phyloP scores from a whole-genome alignment of 2,113 vertebrate genomes.

The Panthera leo region DNA sequence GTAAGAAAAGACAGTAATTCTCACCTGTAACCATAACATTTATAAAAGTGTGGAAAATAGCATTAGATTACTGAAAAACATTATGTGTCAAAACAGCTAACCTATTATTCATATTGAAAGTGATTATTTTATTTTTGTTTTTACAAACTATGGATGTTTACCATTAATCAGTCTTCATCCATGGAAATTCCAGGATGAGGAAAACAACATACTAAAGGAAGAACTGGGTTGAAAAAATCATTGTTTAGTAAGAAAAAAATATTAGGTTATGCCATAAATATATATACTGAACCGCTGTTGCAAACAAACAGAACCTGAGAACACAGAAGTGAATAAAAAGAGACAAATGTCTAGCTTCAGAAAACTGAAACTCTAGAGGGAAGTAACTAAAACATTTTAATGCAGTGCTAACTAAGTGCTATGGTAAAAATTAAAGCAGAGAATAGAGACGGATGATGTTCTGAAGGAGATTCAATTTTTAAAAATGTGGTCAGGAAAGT shows the following conservation, averaged over 20 bases:
- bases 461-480: background rate
- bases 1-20: background rate
- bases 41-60: background rate
- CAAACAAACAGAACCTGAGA: background rate
- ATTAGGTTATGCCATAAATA: background rate
- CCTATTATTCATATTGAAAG: background rate
- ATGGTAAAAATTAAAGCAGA: background rate
- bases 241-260: background rate
- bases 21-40: background rate
- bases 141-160: background rate
- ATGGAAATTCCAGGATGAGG: background rate
- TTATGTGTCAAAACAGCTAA: background rate
- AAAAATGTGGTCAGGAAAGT: background rate
- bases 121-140: background rate
- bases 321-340: background rate
- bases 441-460: background rate
- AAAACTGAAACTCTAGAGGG: background rate
- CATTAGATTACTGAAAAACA: background rate
- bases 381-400: background rate
- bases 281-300: background rate
- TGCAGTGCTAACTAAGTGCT: background rate
- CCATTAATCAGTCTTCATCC: background rate
- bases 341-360: background rate
- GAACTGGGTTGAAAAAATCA: background rate
- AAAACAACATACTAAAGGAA: background rate